Percentiles rank a stretch among this genome's conserved stretches.
phyloP scores from a whole-genome alignment of 2,888 invertebrate genomes.

The Lochmaea capreae region DNA sequence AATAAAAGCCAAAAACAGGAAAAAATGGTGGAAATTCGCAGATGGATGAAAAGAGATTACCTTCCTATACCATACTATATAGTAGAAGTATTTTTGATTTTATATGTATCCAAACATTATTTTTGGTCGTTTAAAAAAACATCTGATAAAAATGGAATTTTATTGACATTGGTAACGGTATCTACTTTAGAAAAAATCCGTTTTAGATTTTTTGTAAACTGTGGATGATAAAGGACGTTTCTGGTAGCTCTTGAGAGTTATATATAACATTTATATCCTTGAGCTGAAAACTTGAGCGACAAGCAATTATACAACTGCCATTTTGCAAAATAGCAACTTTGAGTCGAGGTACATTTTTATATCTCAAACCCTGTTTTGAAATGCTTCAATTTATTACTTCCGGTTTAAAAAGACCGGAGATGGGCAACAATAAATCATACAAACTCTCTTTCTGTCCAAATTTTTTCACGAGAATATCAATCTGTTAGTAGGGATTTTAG shows the following conservation, averaged over 20 bases:
- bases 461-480: neutral
- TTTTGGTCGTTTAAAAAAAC: neutral
- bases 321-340: conserved; percentile 22
- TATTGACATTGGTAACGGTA: neutral
- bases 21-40: too few species aligned
- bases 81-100: too few species aligned
- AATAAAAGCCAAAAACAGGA: too few species aligned
- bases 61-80: too few species aligned
- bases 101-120: too few species aligned
- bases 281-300: conserved; percentile 22
- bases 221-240: conserved; percentile 25
- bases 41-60: too few species aligned
- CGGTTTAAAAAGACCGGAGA: neutral
- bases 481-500: neutral
- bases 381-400: neutral
- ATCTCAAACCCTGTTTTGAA: neutral
- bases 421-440: neutral
- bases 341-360: neutral
- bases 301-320: conserved; percentile 33
- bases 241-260: neutral
- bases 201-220: conserved; percentile 19
- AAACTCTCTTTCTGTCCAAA: neutral
- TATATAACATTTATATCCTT: neutral
- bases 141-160: neutral
- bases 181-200: neutral